Base-by-base conservation (phyloP, 2,888 invertebrate genomes). In the Acleris emargana region DNA sequence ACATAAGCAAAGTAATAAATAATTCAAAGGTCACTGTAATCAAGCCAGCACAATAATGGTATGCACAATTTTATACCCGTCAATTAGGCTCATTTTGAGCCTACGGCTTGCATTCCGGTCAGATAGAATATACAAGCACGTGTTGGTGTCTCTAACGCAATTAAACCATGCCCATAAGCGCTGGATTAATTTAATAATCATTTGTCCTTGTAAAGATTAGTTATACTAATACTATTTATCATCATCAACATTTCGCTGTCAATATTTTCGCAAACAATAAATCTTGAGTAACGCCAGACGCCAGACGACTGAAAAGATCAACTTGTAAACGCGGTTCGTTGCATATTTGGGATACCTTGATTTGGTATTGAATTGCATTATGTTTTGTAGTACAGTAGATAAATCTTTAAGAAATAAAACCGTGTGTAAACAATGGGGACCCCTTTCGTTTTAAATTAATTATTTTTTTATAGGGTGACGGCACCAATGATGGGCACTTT, bases 191-290 rank as follows among this genome's bases (percentile, higher is more conserved):
- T 47, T 61, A 57, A 52, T 17, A 57, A 61, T 52, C 51, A 61
- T 55, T 60, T 54, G 9, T 61, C 38, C 60, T 60, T 57, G 66
- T 22, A 55, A 51, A 45, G 32, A 22, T 17, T 16, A 43, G n/a
- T n/a, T n/a, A n/a, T n/a, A n/a, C n/a, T n/a, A n/a, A n/a, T n/a
- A 9, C 43, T 43, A 66, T 66, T 55, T 57, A 61, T 66, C 61
- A 61, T 51, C 60, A 66, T 66, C 61, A 52, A 52, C 20, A 47
- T 57, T 57, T 51, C 11, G 54, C 60, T 61, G 60, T 61, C 50
- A 52, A 51, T 38, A 9, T 52, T 51, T 57, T 57, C 25, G 45
- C 60, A 45, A 18, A 66, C 60, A 52, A 52, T 60, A 52, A 60
- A 32, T 60, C 32, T 45, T 49, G 17, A 43, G 28, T 38, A 38